These are phyloP conservation scores for Lycaon pictus DNA, from an alignment of 2,113 vertebrate genomes.

Conservation along the genomic window DNA sequence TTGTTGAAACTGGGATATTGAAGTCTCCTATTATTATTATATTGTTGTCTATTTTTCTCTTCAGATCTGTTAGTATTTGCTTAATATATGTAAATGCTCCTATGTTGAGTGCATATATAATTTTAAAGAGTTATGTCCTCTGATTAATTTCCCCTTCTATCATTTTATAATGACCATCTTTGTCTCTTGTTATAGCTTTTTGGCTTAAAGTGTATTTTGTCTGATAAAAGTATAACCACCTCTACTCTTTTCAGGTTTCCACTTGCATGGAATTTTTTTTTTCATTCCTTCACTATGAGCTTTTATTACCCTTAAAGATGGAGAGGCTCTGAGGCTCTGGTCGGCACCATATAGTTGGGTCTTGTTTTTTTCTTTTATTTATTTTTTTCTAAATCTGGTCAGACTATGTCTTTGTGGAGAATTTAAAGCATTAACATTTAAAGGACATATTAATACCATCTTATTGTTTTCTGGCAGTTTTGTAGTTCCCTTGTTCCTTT, in stretches of 20 bases:
- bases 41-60: background rate
- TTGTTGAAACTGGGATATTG: background rate
- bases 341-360: background rate
- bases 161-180: background rate
- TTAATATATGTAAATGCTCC: background rate
- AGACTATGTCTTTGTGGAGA: background rate
- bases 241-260: background rate
- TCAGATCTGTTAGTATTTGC: background rate
- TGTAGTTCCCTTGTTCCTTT: background rate
- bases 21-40: background rate
- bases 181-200: background rate
- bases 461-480: background rate
- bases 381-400: background rate
- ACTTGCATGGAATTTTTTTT: background rate
- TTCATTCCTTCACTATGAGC: background rate
- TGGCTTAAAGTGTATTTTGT: background rate
- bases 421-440: background rate
- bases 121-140: background rate
- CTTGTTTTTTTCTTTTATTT: background rate
- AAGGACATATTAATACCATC: background rate
- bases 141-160: background rate
- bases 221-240: background rate
- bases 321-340: background rate
- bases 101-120: background rate
- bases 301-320: background rate